Evolutionary conservation across 2,888 invertebrate species (phyloP), one percentile per base, ranked within the genome.

Genomic region (Thecophora atra): DNA sequence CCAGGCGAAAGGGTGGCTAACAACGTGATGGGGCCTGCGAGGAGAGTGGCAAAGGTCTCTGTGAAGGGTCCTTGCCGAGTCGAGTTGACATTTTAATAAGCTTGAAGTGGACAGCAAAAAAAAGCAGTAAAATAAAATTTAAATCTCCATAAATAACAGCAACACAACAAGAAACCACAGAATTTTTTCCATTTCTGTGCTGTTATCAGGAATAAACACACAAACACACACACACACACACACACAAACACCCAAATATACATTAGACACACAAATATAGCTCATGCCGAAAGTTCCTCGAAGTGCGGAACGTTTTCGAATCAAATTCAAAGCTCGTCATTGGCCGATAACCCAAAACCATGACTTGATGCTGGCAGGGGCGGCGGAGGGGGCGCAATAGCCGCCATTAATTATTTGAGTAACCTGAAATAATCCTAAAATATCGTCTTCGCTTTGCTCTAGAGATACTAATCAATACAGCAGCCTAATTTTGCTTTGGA

Each of bases 221-320:
- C 17, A 62, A 44, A 26, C 60, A 19, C 60, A 30, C 60, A 67
- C 5, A 65, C 63, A 42, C 47, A 63, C 63, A 26, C 68, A 42
- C 19, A 58, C 72, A 74, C 63, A 73, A 70, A 76, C 63, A 73
- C 71, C 73, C 70, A 51, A 26, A 42, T 44, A 68, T 8, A 26
- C 37, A 62, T 37, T n/a, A 52, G 65, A 58, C 72, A 71, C n/a
- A n/a, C n/a, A n/a, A n/a, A n/a, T n/a, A n/a, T n/a, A n/a, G n/a
- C n/a, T n/a, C n/a, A n/a, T n/a, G n/a, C n/a, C n/a, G n/a, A n/a
- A n/a, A n/a, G n/a, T n/a, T n/a, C n/a, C n/a, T n/a, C n/a, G n/a
- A n/a, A n/a, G n/a, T n/a, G n/a, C n/a, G n/a, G n/a, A n/a, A n/a
- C n/a, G n/a, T n/a, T n/a, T n/a, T n/a, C n/a, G n/a, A n/a, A n/a